phyloP scores from a whole-genome alignment of 2,113 vertebrate genomes.

The Bufo gargarizans region DNA sequence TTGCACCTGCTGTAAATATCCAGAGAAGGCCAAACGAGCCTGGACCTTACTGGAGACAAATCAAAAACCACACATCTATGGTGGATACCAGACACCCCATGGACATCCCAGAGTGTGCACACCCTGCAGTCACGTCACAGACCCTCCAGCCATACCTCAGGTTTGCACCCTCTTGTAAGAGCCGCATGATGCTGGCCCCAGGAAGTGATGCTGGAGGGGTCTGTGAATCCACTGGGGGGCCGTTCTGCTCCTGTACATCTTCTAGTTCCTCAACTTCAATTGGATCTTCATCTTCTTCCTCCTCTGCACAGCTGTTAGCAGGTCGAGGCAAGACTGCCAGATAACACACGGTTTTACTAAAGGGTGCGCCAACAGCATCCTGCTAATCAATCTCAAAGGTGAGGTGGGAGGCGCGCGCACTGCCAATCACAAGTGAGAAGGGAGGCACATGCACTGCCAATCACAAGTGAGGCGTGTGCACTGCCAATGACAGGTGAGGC shows the following conservation, averaged over 20 bases:
- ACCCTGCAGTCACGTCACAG: too few relatives aligned
- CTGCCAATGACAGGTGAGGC: neutral
- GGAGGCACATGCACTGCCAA: too few relatives aligned
- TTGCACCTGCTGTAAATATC: slow-evolving; percentile 90
- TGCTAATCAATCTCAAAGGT: neutral
- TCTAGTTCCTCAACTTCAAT: neutral
- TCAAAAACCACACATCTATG: neutral
- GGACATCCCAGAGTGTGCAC: too few relatives aligned
- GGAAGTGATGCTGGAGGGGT: neutral
- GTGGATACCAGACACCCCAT: neutral
- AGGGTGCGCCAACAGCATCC: too few relatives aligned
- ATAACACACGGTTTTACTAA: neutral
- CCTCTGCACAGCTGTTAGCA: neutral
- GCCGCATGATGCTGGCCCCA: neutral
- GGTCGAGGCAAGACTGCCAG: neutral
- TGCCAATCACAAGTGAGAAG: neutral
- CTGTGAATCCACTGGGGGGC: neutral
- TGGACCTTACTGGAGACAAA: slow-evolving; percentile 86
- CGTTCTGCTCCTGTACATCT: neutral
- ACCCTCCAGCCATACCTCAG: neutral
- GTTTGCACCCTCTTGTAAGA: slow-evolving; percentile 1
- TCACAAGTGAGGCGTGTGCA: neutral
- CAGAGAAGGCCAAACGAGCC: slow-evolving; percentile 91
- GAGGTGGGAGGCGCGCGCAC: neutral
- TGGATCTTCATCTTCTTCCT: slow-evolving; percentile 14